Conservation (phyloP, 2,113 vertebrate species). For the Oriolus oriolus region DNA sequence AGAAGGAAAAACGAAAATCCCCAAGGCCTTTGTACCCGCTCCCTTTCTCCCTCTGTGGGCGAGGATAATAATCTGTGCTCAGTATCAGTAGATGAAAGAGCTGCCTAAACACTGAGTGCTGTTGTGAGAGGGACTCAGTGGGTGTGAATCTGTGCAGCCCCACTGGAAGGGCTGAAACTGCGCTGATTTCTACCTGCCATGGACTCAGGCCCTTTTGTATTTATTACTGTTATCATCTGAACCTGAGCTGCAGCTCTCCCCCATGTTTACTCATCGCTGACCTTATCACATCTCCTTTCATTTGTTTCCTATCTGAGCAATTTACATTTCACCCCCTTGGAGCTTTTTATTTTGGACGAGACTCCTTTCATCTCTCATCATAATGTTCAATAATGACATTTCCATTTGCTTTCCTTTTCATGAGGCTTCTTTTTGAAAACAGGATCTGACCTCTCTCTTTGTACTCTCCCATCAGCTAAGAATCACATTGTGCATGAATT, state of each 20-base stretch:
- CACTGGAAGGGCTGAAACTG: not conserved
- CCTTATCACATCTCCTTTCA: slow-evolving; percentile 45
- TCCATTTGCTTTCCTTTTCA: slow-evolving; percentile 64
- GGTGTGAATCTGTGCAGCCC: not conserved
- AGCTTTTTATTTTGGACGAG: not conserved
- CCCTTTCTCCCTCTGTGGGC: not conserved
- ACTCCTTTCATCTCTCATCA: slow-evolving; percentile 61
- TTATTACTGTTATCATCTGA: slow-evolving; percentile 4
- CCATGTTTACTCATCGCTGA: slow-evolving; percentile 28
- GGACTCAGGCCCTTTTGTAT: not conserved
- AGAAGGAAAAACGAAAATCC: not conserved
- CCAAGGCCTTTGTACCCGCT: not conserved
- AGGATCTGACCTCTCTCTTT: slow-evolving; percentile 49
- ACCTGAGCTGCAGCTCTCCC: not conserved
- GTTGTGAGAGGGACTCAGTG: not conserved
- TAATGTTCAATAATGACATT: slow-evolving; percentile 67
- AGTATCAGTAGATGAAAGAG: not conserved
- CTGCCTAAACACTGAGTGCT: not conserved
- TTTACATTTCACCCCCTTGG: slow-evolving; percentile 61
- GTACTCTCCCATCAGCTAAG: slow-evolving; percentile 42
- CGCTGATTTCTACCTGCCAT: not conserved
- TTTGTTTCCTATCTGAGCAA: slow-evolving; percentile 47
- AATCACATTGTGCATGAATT: slow-evolving; percentile 31
- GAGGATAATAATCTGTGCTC: not conserved
- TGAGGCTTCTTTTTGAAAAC: slow-evolving; percentile 40